These are phyloP conservation scores for Microctonus aethiopoides DNA, from an alignment of 2,888 invertebrate species.

Conservation along the genomic window DNA sequence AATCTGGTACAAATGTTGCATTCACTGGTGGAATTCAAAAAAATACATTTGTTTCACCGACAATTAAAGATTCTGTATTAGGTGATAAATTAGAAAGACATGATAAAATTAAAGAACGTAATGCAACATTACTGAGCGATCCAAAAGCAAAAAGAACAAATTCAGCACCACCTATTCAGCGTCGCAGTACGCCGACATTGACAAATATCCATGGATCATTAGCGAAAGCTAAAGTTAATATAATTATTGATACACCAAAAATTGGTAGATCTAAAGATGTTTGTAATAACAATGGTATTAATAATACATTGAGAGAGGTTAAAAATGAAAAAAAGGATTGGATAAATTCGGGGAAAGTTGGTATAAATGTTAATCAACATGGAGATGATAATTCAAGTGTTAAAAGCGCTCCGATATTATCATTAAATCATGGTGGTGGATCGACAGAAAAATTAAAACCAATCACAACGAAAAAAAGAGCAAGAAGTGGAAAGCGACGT, in stretches of 20 bases:
- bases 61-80: conserved; percentile 17
- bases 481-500: conserved; percentile 55
- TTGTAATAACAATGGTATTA: no score
- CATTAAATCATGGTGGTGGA: conserved; percentile 20
- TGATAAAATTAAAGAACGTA: conserved; percentile 1
- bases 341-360: background rate
- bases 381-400: background rate
- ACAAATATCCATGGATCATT: conserved; percentile 20
- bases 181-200: conserved; percentile 18
- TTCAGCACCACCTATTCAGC: conserved; percentile 56
- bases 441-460: conserved; percentile 49
- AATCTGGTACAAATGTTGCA: conserved; percentile 55
- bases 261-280: conserved; percentile 23
- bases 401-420: conserved; percentile 17
- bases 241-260: conserved; percentile 53
- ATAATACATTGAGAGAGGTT: background rate
- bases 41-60: conserved; percentile 4
- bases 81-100: conserved; percentile 14
- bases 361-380: background rate
- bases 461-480: conserved; percentile 54
- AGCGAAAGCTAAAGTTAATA: conserved; percentile 52
- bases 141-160: conserved; percentile 47
- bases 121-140: conserved; percentile 7
- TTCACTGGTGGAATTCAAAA: conserved; percentile 41
- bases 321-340: conserved; percentile 12